Evolutionary conservation across 2,113 vertebrate species (phyloP).

Genomic region (Zosterops borbonicus): DNA sequence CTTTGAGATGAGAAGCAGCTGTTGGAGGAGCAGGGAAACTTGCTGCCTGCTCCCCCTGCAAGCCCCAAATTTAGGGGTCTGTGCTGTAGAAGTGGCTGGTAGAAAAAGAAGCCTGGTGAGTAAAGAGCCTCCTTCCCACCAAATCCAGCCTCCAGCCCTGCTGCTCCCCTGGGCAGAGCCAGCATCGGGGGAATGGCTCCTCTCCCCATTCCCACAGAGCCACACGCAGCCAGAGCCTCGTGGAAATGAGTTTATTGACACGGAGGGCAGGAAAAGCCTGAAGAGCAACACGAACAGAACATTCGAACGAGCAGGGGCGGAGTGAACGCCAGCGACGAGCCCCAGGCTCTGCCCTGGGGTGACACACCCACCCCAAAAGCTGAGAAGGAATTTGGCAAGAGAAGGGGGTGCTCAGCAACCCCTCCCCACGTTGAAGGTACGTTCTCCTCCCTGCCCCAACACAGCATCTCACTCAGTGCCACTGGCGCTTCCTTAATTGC

Average conservation of each 20-base stretch:
- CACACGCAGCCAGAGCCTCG: neutral
- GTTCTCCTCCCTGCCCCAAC: neutral
- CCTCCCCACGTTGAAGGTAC: fast-evolving
- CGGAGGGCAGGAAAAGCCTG: constrained; percentile 18
- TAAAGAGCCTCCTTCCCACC: neutral
- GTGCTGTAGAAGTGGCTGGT: fast-evolving
- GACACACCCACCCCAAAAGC: neutral
- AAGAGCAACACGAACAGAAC: constrained; percentile 11
- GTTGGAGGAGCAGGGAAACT: neutral
- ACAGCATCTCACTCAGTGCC: neutral
- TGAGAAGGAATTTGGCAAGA: neutral
- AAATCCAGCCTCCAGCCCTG: neutral
- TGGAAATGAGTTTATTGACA: constrained; percentile 70
- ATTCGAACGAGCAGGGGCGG: neutral
- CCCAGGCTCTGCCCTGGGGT: neutral
- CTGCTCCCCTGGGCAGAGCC: neutral
- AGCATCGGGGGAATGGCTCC: fast-evolving
- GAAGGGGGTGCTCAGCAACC: neutral
- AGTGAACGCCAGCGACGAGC: neutral
- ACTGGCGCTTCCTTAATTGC: neutral
- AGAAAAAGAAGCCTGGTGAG: neutral
- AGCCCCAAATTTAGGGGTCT: fast-evolving
- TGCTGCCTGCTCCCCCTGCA: neutral
- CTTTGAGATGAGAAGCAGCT: neutral
- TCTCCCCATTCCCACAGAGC: neutral